phyloP scores from a whole-genome alignment of 2,113 vertebrate genomes.

The Syngnathus scovelli region DNA sequence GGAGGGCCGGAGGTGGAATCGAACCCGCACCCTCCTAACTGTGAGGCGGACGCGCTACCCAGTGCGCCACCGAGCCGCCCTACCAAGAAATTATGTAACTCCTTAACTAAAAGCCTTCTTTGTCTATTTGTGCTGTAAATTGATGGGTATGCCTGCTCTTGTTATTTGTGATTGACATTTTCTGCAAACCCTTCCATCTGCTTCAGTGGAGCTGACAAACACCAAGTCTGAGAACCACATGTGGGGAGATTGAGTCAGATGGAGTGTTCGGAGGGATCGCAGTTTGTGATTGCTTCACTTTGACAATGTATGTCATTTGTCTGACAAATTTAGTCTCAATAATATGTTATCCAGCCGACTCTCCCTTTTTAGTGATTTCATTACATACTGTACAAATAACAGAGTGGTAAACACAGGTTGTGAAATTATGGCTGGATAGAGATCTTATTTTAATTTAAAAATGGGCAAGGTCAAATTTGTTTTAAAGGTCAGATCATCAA shows the following conservation, averaged over 20 bases:
- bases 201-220: neutral
- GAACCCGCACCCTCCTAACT: too few species aligned
- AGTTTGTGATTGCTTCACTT: neutral
- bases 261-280: neutral
- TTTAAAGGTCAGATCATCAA: neutral
- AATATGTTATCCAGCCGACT: constrained; percentile 8
- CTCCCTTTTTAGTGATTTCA: neutral
- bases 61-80: too few species aligned
- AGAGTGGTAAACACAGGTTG: too few species aligned
- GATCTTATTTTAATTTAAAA: neutral
- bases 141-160: neutral
- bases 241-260: constrained; percentile 8
- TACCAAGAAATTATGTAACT: neutral
- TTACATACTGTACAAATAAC: neutral
- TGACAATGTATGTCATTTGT: neutral
- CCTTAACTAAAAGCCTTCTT: neutral
- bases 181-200: neutral
- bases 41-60: too few species aligned
- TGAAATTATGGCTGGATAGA: neutral
- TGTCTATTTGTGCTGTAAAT: neutral
- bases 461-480: neutral
- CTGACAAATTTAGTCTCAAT: neutral
- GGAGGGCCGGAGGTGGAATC: too few species aligned
- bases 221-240: constrained; percentile 16
- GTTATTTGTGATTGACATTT: constrained; percentile 1